Base-by-base conservation (phyloP, 2,888 invertebrate species). In the Mythimna lalbum region DNA sequence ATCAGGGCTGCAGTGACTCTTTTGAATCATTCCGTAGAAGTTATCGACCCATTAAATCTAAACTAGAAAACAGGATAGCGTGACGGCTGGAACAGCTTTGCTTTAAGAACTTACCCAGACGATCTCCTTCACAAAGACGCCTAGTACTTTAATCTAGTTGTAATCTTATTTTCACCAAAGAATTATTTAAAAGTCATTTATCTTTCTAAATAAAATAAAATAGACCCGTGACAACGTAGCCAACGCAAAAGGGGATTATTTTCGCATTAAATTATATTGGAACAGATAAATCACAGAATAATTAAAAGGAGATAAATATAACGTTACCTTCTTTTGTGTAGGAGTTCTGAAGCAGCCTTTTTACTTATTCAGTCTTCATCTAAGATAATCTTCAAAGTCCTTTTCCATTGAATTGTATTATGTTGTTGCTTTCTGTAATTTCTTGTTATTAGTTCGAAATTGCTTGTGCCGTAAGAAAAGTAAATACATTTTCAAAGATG, bases 301-400 rank as follows among this genome's bases (percentile, higher is more conserved):
- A 71, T 73, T 70, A 73, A 56, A 56, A 14, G 21, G 36, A 60
- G 49, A 43, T 61, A 21, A 70, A 50, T 73, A 77, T 43, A 50
- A 61, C 33, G 12, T 50, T 60, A 61, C 31, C 12, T 61, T 50
- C 71, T 70, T 76, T 77, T 73, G 43, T 77, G 55, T 61, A 43
- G 10, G 21, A 61, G 43, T 59, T 53, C 57, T 59, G 27, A 78
- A 78, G 53, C 49, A 73, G 39, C 63, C 72, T 61, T 56, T 23
- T 74, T 57, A 59, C 57, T 63, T 60, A 78, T 78, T 78, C 21
- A 63, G 53, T 27, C 33, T 63, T 60, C 21, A 78, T 59, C 23
- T 59, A 7, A 63, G 73, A 78, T 63, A 75, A 78, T 78, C 73
- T 53, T 63, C 73, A 53, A 72, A 78, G 53, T 57, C 47, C 9